These are phyloP conservation scores for Alitta virens DNA, from an alignment of 2,888 invertebrate species.

Conservation along the genomic window DNA sequence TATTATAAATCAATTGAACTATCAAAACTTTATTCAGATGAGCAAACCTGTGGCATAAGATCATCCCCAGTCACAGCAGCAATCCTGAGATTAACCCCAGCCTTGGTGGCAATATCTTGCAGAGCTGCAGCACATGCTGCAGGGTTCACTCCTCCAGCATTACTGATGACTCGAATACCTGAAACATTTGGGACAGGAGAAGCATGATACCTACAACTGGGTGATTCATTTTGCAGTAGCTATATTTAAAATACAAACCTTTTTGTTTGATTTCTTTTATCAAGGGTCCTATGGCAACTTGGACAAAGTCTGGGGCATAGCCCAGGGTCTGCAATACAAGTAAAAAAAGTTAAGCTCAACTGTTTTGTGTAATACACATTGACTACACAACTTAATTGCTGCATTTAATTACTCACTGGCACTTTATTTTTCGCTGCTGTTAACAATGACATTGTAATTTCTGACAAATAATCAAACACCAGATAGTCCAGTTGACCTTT, in stretches of 20 bases:
- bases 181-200: too few relatives aligned
- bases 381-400: too few relatives aligned
- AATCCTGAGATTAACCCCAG: constrained; percentile 56
- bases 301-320: constrained; percentile 60
- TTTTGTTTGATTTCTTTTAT: constrained; percentile 57
- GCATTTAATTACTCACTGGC: constrained; percentile 43
- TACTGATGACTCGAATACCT: constrained; percentile 59
- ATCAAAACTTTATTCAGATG: neutral
- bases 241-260: constrained; percentile 49
- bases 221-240: too few relatives aligned
- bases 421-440: constrained; percentile 57
- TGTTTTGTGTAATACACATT: too few relatives aligned
- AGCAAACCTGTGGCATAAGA: constrained; percentile 48
- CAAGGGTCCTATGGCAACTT: constrained; percentile 56
- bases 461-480: constrained; percentile 61
- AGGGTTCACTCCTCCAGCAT: constrained; percentile 62
- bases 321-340: constrained; percentile 52
- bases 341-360: neutral
- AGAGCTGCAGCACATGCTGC: constrained; percentile 57
- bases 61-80: constrained; percentile 60
- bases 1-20: neutral
- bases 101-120: constrained; percentile 46
- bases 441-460: constrained; percentile 62
- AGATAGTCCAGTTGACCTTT: constrained; percentile 58
- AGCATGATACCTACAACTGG: too few relatives aligned